Conservation (phyloP, 2,888 invertebrate genomes). For the Ennomos fuscantarius region DNA sequence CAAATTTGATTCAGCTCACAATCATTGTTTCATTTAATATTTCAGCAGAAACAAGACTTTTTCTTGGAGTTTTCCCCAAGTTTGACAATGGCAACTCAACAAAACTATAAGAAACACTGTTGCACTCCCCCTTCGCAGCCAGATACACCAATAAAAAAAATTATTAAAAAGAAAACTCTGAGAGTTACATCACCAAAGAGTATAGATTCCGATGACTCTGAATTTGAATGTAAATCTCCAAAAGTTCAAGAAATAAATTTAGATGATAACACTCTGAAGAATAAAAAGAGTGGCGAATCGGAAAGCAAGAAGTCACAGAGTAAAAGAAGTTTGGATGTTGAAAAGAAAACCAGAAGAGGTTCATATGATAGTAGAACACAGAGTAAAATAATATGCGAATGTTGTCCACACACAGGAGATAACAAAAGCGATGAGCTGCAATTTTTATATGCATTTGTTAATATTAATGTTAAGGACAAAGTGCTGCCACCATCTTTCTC, state of each 20-base stretch:
- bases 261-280: background rate
- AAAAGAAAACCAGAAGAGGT: background rate
- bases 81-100: constrained; percentile 48
- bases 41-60: constrained; percentile 76
- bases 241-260: background rate
- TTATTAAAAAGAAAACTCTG: constrained; percentile 27
- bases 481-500: constrained; percentile 67
- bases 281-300: constrained; percentile 1
- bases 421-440: constrained; percentile 52
- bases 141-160: constrained; percentile 27
- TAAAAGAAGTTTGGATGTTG: background rate
- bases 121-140: constrained; percentile 49
- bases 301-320: background rate
- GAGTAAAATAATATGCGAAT: constrained; percentile 50
- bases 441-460: constrained; percentile 75
- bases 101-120: constrained; percentile 55
- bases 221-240: constrained; percentile 10
- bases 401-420: constrained; percentile 46
- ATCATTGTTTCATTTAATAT: background rate
- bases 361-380: constrained; percentile 16
- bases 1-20: too few species aligned
- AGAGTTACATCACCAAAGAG: constrained; percentile 30
- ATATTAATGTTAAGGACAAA: constrained; percentile 70
- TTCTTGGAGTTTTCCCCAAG: constrained; percentile 66
- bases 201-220: constrained; percentile 16